Evolutionary conservation across 37 sponge, comb jelly and placozoan species (phyloP), one percentile per base, ranked within the genome.

Genomic region (Halisarca cf. caerulea): DNA sequence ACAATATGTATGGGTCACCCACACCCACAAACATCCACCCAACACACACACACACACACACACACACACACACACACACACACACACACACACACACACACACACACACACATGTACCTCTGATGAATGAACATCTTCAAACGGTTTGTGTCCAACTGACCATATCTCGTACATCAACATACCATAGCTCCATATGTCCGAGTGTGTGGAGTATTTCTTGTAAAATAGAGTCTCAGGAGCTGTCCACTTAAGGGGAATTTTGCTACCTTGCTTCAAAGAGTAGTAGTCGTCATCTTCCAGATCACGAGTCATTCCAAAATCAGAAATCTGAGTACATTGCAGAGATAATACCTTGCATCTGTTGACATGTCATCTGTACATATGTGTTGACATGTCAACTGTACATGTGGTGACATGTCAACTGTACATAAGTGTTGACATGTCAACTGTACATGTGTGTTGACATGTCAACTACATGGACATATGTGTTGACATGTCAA

Each of bases 301-400:
- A 18, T 74, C 77, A 74, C 77, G 77, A 23, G 77, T 44, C 77
- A 74, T 74, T 74, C 77, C 77, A 74, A 74, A 74, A 74, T 74
- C 77, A 74, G 77, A 74, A 74, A 74, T 74, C 77, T 74, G 21
- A 18, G 41, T n/a, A n/a, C n/a, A 40, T 74, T 23, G 30, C 6
- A 30, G 7, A 62, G 30, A 6, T 30, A 62, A 62, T 62, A 47
- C n/a, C n/a, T n/a, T n/a, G n/a, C n/a, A n/a, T n/a, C n/a, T n/a
- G n/a, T n/a, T n/a, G n/a, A n/a, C n/a, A n/a, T n/a, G n/a, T n/a
- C n/a, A n/a, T n/a, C n/a, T n/a, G n/a, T n/a, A n/a, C n/a, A n/a
- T n/a, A n/a, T n/a, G n/a, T n/a, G n/a, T n/a, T n/a, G n/a, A n/a
- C n/a, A n/a, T n/a, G n/a, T n/a, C n/a, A n/a, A n/a, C n/a, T n/a